These are phyloP conservation scores for Drosophila sturtevanti DNA, from an alignment of 1,140 invertebrate species.

Conservation along the genomic window DNA sequence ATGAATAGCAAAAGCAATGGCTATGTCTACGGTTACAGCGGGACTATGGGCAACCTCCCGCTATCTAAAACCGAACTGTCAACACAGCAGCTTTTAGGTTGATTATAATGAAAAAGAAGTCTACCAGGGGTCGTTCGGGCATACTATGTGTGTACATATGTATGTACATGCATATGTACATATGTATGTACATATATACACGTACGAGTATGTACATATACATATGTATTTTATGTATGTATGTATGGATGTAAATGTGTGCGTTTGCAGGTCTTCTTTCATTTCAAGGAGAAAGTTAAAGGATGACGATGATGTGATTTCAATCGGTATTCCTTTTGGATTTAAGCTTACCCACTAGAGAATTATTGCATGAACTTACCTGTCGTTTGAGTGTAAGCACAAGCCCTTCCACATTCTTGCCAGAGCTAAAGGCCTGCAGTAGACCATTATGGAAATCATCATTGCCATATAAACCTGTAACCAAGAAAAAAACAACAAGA, in stretches of 20 bases:
- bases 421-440: constrained; percentile 90
- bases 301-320: constrained; percentile 1
- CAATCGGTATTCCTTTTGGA: constrained; percentile 5
- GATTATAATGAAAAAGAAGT: constrained; percentile 56
- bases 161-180: background rate
- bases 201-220: background rate
- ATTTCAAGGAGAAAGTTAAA: constrained; percentile 13
- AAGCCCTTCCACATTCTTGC: constrained; percentile 89
- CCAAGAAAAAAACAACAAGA: constrained; percentile 6
- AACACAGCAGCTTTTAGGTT: constrained; percentile 63
- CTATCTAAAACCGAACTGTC: constrained; percentile 40
- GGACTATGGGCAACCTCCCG: background rate
- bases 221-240: background rate
- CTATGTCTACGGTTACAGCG: constrained; percentile 5
- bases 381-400: constrained; percentile 90
- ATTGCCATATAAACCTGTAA: constrained; percentile 93
- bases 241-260: background rate
- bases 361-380: constrained; percentile 54
- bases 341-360: background rate
- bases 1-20: constrained; percentile 60
- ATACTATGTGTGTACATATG: background rate
- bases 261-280: background rate
- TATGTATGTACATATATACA: background rate
- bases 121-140: background rate
- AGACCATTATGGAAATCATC: constrained; percentile 96